These are phyloP conservation scores for Dipus sagitta DNA, from an alignment of 2,797 vertebrate genomes.

Conservation along the genomic window DNA sequence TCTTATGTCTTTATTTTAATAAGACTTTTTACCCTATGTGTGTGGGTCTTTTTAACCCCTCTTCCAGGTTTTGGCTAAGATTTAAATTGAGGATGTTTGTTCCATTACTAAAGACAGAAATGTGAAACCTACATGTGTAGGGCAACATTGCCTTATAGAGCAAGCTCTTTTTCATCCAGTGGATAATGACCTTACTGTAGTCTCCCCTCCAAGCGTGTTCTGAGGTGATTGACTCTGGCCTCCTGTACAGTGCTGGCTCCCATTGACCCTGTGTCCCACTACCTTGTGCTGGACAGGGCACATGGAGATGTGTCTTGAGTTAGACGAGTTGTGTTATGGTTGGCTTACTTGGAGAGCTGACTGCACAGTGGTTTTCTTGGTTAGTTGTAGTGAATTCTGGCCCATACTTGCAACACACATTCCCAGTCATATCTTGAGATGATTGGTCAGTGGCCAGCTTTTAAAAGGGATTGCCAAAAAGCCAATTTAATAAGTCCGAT, in stretches of 20 bases:
- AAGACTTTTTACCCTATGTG: background rate
- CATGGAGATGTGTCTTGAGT: background rate
- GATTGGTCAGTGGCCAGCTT: background rate
- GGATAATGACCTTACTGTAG: background rate
- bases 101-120: conserved; percentile 18
- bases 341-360: background rate
- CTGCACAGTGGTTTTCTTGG: conserved; percentile 7
- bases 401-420: background rate
- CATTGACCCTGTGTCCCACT: background rate
- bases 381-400: background rate
- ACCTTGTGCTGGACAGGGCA: background rate
- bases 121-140: background rate
- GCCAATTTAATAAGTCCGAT: background rate
- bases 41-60: background rate
- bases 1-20: background rate
- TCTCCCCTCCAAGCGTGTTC: accelerated
- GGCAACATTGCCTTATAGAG: background rate
- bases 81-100: conserved; percentile 13
- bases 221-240: background rate
- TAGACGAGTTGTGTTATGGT: background rate
- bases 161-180: background rate
- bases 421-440: background rate
- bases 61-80: background rate
- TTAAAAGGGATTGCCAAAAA: background rate
- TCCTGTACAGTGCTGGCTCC: background rate